Evolutionary conservation across 2,888 invertebrate species (phyloP).

Genomic region (Ditula angustiorana): DNA sequence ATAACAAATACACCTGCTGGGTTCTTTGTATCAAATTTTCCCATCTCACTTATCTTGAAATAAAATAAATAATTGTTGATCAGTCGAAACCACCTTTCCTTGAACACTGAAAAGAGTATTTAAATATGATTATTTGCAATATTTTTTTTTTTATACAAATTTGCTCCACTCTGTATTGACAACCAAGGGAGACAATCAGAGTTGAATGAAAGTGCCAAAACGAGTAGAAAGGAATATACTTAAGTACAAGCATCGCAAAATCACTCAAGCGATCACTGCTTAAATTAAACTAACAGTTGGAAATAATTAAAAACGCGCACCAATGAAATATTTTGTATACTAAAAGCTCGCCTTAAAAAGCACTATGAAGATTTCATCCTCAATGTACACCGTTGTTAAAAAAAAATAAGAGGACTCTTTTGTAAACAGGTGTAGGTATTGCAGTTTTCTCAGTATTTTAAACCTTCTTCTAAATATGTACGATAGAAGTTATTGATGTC

Average conservation of each 20-base stretch:
- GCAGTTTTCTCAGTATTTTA: neutral
- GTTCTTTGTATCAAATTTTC: conserved; percentile 87
- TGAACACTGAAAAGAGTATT: conserved; percentile 85
- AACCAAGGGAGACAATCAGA: too few relatives aligned
- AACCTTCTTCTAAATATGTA: neutral
- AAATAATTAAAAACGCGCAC: neutral
- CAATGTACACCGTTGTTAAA: neutral
- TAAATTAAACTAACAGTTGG: neutral
- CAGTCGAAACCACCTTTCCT: conserved; percentile 92
- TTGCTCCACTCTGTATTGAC: too few relatives aligned
- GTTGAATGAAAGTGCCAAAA: neutral
- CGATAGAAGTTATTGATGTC: conserved; percentile 18
- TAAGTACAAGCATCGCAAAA: neutral
- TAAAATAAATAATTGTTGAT: conserved; percentile 91
- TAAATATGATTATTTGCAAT: too few relatives aligned
- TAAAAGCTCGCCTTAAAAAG: neutral
- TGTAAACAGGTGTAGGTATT: neutral
- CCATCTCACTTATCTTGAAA: conserved; percentile 89
- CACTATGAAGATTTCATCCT: neutral
- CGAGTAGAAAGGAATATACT: neutral
- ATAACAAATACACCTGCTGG: conserved; percentile 91
- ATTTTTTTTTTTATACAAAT: too few relatives aligned
- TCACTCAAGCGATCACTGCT: neutral
- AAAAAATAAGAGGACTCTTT: neutral
- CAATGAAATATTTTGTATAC: too few relatives aligned